A percentile compares a stretch with the other conserved stretches of the same genome.
Evolutionary conservation across 2,797 vertebrate species (phyloP).

Genomic region (Bovichtus diacanthus): DNA sequence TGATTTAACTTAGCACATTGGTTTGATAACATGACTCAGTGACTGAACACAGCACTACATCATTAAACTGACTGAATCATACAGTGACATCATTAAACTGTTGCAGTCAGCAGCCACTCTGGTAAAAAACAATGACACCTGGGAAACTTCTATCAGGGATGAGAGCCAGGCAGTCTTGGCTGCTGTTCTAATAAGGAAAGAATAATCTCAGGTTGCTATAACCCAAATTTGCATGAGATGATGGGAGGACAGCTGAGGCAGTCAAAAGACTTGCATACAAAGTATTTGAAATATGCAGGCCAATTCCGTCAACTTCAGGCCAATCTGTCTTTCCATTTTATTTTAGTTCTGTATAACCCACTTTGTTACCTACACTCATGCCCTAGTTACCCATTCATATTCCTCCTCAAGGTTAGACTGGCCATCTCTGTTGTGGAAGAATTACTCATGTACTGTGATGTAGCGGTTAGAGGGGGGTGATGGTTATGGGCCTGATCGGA

Average conservation of each 20-base stretch:
- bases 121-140: conserved; percentile 29
- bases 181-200: conserved; percentile 6
- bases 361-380: conserved; percentile 58
- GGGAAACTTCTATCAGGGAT: conserved; percentile 11
- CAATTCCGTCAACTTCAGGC: conserved; percentile 25
- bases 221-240: conserved; percentile 9
- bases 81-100: conserved; percentile 53
- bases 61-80: conserved; percentile 71
- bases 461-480: not conserved
- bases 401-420: conserved; percentile 54
- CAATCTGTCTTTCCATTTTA: conserved; percentile 19
- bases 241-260: not conserved
- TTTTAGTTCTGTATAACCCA: conserved; percentile 51
- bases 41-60: conserved; percentile 48
- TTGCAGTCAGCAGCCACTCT: conserved; percentile 26
- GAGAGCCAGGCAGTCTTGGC: conserved; percentile 10
- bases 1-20: conserved; percentile 26
- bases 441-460: not conserved
- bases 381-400: conserved; percentile 52
- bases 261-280: not conserved
- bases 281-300: not conserved
- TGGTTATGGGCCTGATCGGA: not conserved
- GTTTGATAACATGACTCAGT: conserved; percentile 58
- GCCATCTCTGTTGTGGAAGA: conserved; percentile 38
- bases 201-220: conserved; percentile 18